Evolutionary conservation across 2,797 vertebrate genomes (phyloP).

Genomic region (Cirrhinus molitorella): DNA sequence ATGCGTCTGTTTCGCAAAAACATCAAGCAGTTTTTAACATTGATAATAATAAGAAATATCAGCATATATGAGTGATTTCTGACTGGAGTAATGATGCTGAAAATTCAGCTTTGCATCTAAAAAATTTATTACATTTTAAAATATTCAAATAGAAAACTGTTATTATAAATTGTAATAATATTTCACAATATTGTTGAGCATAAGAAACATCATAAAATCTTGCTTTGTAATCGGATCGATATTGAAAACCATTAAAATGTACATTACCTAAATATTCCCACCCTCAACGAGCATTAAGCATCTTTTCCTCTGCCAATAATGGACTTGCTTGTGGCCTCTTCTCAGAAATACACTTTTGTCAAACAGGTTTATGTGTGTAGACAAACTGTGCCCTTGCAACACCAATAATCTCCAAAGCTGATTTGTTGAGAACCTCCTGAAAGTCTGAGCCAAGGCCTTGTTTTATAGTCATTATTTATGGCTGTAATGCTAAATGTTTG

Average conservation of each 20-base stretch:
- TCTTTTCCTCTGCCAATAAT: background rate
- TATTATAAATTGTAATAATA: background rate
- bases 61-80: background rate
- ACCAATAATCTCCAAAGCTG: constrained; percentile 58
- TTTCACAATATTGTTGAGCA: background rate
- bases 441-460: constrained; percentile 56
- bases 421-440: constrained; percentile 66
- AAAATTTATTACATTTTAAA: background rate
- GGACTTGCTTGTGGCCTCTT: background rate
- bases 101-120: background rate
- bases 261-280: background rate
- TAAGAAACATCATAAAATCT: background rate
- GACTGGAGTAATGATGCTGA: background rate
- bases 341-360: constrained; percentile 28
- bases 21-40: background rate
- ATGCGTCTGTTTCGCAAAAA: background rate
- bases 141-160: background rate
- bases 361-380: constrained; percentile 62
- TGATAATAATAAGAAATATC: background rate
- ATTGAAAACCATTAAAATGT: too few species aligned
- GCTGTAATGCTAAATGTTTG: constrained; percentile 61
- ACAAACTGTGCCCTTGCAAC: constrained; percentile 63
- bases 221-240: background rate
- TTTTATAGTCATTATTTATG: constrained; percentile 73
- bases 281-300: background rate